Percentiles rank a stretch among this genome's conserved stretches.
phyloP scores from a whole-genome alignment of 2,888 invertebrate species.

The Ennomos erosarius region DNA sequence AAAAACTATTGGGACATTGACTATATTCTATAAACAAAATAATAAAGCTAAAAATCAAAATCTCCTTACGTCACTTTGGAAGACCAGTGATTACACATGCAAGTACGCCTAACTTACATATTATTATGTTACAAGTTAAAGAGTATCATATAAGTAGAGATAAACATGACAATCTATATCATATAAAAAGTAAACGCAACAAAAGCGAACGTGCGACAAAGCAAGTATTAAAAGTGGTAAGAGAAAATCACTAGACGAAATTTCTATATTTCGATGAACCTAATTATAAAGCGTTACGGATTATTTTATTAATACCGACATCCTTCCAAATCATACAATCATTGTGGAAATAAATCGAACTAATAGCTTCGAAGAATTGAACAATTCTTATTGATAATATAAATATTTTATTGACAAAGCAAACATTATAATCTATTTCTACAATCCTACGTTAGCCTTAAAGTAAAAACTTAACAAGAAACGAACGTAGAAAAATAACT shows the following conservation, averaged over 20 bases:
- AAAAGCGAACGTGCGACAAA: constrained; percentile 67
- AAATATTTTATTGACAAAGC: constrained; percentile 35
- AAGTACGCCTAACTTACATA: constrained; percentile 76
- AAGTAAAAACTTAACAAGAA: constrained; percentile 65
- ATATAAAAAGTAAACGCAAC: constrained; percentile 48
- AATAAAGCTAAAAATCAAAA: constrained; percentile 26
- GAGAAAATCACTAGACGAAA: constrained; percentile 77
- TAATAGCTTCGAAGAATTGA: constrained; percentile 35
- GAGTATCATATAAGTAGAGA: constrained; percentile 57
- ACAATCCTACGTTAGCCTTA: constrained; percentile 55
- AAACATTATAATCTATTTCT: constrained; percentile 29
- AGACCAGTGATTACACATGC: constrained; percentile 83
- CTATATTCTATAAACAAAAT: too few species aligned
- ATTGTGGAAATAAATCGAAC: constrained; percentile 49
- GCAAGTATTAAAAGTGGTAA: constrained; percentile 67
- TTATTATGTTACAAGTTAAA: constrained; percentile 59
- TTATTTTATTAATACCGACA: constrained; percentile 64
- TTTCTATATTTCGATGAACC: constrained; percentile 77
- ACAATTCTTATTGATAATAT: constrained; percentile 17
- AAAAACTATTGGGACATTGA: too few species aligned
- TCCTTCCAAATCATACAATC: constrained; percentile 61
- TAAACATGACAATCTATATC: constrained; percentile 33
- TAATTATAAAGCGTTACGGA: constrained; percentile 85
- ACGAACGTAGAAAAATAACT: constrained; percentile 84
- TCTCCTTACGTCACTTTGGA: constrained; percentile 82